Conservation (phyloP, 1,140 invertebrate species). For the Aphidius gifuensis region DNA sequence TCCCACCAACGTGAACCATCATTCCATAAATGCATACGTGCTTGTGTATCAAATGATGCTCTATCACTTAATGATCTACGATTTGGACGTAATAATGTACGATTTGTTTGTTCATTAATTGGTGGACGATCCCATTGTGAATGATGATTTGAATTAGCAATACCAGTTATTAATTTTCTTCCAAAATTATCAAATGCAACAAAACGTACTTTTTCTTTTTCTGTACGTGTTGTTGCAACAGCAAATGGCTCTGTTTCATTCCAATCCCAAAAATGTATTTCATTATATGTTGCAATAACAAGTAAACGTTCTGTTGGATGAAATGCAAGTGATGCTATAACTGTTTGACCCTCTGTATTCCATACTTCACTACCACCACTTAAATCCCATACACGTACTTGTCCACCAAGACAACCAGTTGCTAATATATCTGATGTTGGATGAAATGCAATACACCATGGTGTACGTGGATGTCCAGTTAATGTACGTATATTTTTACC, state of each 20-base stretch:
- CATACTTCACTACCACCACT: conserved; percentile 83
- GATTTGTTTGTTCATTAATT: conserved; percentile 31
- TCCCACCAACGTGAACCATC: conserved; percentile 1
- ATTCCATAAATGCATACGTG: conserved; percentile 2
- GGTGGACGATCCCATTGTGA: conserved; percentile 57
- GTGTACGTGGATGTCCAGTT: conserved; percentile 82
- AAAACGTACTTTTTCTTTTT: conserved; percentile 78
- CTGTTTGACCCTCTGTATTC: conserved; percentile 67
- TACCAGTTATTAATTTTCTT: conserved; percentile 80
- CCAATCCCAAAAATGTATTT: conserved; percentile 91
- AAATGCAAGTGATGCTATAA: conserved; percentile 83
- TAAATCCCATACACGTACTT: conserved; percentile 89
- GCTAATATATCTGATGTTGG: conserved; percentile 82
- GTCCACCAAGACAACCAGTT: conserved; percentile 84
- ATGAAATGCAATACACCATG: conserved; percentile 90
- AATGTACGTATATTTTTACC: conserved; percentile 78
- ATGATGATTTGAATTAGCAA: conserved; percentile 64
- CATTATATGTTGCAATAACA: conserved; percentile 82
- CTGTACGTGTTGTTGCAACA: conserved; percentile 65
- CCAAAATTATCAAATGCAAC: conserved; percentile 82
- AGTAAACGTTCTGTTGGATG: conserved; percentile 79
- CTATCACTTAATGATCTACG: conserved; percentile 1
- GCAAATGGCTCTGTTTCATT: conserved; percentile 73
- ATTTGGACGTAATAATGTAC: conserved; percentile 32
- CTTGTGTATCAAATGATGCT: neutral